Base-by-base conservation (phyloP, 2,888 invertebrate genomes). In the Dusona sp. region DNA sequence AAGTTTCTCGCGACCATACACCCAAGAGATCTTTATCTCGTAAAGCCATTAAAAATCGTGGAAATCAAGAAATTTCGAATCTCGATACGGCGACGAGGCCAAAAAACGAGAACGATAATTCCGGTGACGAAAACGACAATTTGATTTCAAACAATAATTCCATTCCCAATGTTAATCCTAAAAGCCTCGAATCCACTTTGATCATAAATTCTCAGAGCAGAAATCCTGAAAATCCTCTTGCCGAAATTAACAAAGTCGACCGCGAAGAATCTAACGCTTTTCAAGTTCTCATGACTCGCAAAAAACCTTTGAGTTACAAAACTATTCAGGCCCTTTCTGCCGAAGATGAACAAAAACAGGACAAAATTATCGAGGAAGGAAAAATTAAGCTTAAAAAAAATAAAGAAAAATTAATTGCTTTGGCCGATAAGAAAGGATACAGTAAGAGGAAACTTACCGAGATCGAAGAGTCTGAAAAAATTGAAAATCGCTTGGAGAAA, bases 351-450 rank as follows among this genome's bases (percentile, higher is more conserved):
- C 87, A 88, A n/a, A 2, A 22, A 6, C 82, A 79, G 9, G 74
- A 64, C 0, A 85, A 84, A 22, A 88, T 77, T 3, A 72, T 67
- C 0, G 88, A 89, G 45, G 85, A 88, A 22, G 42, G n/a, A 7
- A 90, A 89, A 75, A 77, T 65, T 0, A 90, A 87, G 65, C 61
- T 89, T 7, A 89, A 87, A 65, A 79, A 74, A 8, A 88, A 78
- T n/a, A 90, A 88, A 51, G 90, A 92, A 42, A 92, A 88, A 64
- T 78, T 92, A 2, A 83, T 87, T 91, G 95, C 95, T 87, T 96
- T 97, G 96, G 96, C 96, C 13, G 95, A 96, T 88, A 95, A 95
- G 33, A 97, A 96, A 91, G 96, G 96, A 2, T 94, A 95, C 72
- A 85, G 95, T 0, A 96, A 96, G 88, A 95, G 96, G 84, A 96